A percentile compares a stretch with the other conserved stretches of the same genome.
These are phyloP conservation scores for Dendrocincla fuliginosa DNA, from an alignment of 2,797 vertebrate genomes.

Conservation along the genomic window DNA sequence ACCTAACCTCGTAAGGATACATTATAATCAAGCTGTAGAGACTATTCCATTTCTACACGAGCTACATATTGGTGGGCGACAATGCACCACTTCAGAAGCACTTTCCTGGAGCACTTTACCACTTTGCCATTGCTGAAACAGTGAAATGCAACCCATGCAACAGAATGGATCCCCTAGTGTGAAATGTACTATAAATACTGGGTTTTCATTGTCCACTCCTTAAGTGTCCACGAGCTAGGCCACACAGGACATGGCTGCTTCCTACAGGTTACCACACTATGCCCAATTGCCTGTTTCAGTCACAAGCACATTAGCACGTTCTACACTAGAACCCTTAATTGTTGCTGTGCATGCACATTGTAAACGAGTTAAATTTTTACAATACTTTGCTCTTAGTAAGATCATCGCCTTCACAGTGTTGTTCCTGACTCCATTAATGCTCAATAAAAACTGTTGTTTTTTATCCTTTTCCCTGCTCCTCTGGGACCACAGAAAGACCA, in stretches of 20 bases:
- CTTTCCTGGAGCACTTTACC: neutral
- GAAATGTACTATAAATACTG: neutral
- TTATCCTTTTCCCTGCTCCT: neutral
- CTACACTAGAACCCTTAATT: neutral
- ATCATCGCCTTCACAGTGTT: neutral
- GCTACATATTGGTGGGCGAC: neutral
- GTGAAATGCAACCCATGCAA: neutral
- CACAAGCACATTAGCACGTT: neutral
- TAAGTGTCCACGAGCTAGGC: neutral
- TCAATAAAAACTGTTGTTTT: neutral
- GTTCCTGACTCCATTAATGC: neutral
- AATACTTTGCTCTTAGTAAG: neutral
- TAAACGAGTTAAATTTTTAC: neutral
- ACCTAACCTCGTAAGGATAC: neutral
- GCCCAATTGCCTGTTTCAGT: neutral
- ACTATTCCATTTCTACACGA: neutral
- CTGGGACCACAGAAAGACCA: neutral
- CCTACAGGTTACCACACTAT: neutral
- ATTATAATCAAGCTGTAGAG: neutral
- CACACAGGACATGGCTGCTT: neutral
- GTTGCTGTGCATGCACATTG: neutral
- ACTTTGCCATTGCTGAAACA: neutral
- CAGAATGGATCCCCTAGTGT: neutral
- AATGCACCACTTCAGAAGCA: neutral
- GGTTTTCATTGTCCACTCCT: neutral